A percentile compares a stretch with the other conserved stretches of the same genome.
Evolutionary conservation across 2,888 invertebrate genomes (phyloP).

Genomic region (Eupeodes luniger): DNA sequence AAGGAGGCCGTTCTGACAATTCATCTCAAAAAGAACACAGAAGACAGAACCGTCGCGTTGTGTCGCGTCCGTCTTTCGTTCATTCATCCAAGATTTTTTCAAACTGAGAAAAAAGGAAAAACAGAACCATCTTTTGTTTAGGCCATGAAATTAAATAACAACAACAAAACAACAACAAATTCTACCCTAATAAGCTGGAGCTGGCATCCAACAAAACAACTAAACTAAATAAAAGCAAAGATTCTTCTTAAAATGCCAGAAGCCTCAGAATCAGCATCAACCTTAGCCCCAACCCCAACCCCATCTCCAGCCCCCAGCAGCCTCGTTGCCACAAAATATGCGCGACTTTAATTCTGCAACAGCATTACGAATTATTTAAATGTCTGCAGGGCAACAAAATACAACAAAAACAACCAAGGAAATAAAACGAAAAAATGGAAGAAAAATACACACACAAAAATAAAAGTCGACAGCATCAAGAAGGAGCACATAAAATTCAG

Average conservation of each 20-base stretch:
- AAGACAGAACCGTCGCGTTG: background rate
- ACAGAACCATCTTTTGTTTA: slow-evolving; percentile 25
- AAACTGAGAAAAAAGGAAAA: background rate
- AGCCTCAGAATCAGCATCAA: background rate
- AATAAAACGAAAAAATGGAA: background rate
- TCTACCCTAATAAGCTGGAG: slow-evolving; percentile 52
- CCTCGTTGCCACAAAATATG: slow-evolving; percentile 34
- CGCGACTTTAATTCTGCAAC: slow-evolving; percentile 37
- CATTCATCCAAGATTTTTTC: slow-evolving; percentile 12
- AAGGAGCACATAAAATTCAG: background rate
- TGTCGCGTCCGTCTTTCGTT: background rate
- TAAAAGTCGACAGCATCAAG: background rate
- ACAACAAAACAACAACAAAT: slow-evolving; percentile 9
- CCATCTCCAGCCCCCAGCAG: too few relatives aligned
- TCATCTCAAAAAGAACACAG: background rate
- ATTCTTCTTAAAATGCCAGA: slow-evolving; percentile 26
- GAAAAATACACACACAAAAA: background rate
- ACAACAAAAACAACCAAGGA: background rate
- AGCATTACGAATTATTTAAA: slow-evolving; percentile 28
- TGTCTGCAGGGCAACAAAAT: background rate
- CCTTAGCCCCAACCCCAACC: too few relatives aligned
- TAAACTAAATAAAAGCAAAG: slow-evolving; percentile 42
- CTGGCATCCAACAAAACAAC: too few relatives aligned
- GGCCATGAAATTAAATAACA: slow-evolving; percentile 17
- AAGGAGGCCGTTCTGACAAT: slow-evolving; percentile 25